These are phyloP conservation scores for Oceanites oceanicus DNA, from an alignment of 2,113 vertebrate species.

Conservation along the genomic window DNA sequence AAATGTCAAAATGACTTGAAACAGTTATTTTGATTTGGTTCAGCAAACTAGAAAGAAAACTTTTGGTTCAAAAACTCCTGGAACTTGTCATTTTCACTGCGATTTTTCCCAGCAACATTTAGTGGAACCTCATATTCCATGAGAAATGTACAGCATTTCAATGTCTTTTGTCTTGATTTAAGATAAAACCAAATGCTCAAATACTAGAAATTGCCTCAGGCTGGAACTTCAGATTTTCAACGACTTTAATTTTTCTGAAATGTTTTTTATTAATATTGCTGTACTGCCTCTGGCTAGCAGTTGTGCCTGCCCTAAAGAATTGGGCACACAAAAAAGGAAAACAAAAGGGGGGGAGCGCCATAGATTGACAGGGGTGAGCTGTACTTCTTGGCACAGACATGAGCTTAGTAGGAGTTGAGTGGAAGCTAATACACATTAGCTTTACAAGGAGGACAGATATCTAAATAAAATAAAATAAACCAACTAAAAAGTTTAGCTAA, in stretches of 20 bases:
- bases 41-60: neutral
- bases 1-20: neutral
- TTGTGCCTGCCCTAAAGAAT: neutral
- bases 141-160: neutral
- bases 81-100: neutral
- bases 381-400: neutral
- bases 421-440: neutral
- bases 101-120: neutral
- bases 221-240: neutral
- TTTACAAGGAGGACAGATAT: neutral
- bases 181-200: neutral
- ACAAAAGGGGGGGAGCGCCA: neutral
- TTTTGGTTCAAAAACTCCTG: neutral
- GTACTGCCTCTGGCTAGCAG: conserved; percentile 1
- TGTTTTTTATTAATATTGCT: neutral
- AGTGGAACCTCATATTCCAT: neutral
- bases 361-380: neutral
- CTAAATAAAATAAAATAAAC: neutral
- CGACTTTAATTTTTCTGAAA: neutral
- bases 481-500: neutral
- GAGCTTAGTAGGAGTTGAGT: neutral
- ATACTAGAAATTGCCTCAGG: conserved; percentile 1
- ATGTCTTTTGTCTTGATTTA: neutral
- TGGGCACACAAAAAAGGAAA: neutral
- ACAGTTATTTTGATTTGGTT: neutral